These are phyloP conservation scores for Tragulus kanchil DNA, from an alignment of 2,113 vertebrate genomes.

Conservation along the genomic window DNA sequence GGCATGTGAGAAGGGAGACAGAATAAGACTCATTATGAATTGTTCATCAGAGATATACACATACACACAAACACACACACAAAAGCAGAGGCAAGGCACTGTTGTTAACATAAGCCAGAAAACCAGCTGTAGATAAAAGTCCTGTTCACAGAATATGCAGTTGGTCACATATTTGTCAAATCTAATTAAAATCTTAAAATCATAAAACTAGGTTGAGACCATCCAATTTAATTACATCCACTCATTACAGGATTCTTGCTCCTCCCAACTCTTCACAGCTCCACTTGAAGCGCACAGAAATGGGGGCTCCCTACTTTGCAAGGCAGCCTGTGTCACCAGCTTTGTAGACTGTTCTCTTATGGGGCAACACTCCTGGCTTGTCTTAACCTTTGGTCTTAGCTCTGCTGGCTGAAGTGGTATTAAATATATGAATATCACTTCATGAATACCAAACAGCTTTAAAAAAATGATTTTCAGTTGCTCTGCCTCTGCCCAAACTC, in stretches of 20 bases:
- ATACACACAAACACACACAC: not conserved
- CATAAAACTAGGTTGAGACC: not conserved
- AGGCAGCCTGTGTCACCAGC: not conserved
- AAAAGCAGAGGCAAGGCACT: not conserved
- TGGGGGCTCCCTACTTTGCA: not conserved
- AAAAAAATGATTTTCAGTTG: not conserved
- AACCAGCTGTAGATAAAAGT: not conserved
- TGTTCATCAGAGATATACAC: not conserved
- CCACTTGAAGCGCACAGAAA: not conserved
- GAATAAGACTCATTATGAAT: not conserved
- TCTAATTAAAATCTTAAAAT: constrained; percentile 26
- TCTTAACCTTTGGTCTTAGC: not conserved
- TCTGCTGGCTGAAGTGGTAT: not conserved
- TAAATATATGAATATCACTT: not conserved
- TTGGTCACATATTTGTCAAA: not conserved
- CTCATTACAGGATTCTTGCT: not conserved
- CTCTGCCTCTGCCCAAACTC: not conserved
- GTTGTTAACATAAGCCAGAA: not conserved
- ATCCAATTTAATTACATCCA: not conserved
- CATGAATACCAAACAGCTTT: not conserved
- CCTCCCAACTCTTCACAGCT: fast-evolving
- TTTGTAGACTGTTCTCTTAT: fast-evolving
- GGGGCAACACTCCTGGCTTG: not conserved
- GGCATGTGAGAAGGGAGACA: not conserved
- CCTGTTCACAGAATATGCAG: not conserved